phyloP scores from a whole-genome alignment of 2,113 vertebrate genomes.

The Tachuris rubrigastra region DNA sequence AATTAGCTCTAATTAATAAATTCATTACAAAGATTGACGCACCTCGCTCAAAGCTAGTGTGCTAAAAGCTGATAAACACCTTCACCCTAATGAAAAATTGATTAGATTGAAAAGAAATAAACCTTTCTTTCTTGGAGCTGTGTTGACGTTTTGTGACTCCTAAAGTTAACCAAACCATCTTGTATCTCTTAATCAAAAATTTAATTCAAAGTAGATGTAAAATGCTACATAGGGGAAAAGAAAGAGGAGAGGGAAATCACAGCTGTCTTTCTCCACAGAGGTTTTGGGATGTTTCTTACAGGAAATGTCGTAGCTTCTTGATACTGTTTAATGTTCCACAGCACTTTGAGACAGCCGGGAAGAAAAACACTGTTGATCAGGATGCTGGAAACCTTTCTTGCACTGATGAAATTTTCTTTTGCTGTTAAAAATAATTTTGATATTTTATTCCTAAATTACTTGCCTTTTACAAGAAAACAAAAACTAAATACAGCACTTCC shows the following conservation, averaged over 20 bases:
- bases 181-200: conserved; percentile 77
- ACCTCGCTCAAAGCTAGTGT: conserved; percentile 86
- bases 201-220: conserved; percentile 69
- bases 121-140: conserved; percentile 56
- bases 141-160: conserved; percentile 63
- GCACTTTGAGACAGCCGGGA: background rate
- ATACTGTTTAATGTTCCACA: background rate
- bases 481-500: background rate
- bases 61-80: conserved; percentile 99
- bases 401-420: background rate
- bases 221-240: background rate
- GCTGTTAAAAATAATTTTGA: conserved; percentile 25
- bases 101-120: conserved; percentile 89
- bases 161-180: conserved; percentile 78
- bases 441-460: background rate
- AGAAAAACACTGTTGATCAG: background rate
- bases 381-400: background rate
- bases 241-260: background rate
- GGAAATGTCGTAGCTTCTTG: background rate
- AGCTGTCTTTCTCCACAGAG: background rate
- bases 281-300: background rate
- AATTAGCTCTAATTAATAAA: conserved; percentile 99
- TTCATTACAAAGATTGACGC: conserved; percentile 89
- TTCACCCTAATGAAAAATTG: conserved; percentile 99
- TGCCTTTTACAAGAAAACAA: conserved; percentile 18